Evolutionary conservation across 1,140 invertebrate genomes (phyloP).

Genomic region (Holotrichia oblita): DNA sequence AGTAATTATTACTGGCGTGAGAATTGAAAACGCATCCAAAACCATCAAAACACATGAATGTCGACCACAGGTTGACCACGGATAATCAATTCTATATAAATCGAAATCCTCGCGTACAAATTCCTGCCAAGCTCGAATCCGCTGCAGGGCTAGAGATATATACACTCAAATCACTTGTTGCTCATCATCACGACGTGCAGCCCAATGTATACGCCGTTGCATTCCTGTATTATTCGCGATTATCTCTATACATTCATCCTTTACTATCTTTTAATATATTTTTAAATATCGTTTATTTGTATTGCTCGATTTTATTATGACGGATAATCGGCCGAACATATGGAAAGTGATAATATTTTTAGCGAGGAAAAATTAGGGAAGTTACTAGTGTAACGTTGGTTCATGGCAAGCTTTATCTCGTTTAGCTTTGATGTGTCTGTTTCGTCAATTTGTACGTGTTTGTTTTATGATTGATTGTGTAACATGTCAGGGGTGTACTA

Average conservation of each 20-base stretch:
- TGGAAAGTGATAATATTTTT: background rate
- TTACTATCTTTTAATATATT: background rate
- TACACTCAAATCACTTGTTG: slow-evolving; percentile 27
- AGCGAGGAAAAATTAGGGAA: background rate
- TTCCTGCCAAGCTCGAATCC: slow-evolving; percentile 17
- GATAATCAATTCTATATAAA: slow-evolving; percentile 33
- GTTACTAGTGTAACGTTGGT: too few species aligned
- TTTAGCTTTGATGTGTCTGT: background rate
- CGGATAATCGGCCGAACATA: background rate
- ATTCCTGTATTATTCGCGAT: background rate
- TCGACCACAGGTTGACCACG: slow-evolving; percentile 30
- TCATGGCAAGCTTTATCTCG: background rate
- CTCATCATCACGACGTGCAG: slow-evolving; percentile 14
- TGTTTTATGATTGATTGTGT: background rate
- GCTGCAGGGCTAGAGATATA: slow-evolving; percentile 21
- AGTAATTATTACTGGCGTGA: slow-evolving; percentile 22
- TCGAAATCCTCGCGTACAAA: slow-evolving; percentile 17
- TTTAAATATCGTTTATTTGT: slow-evolving; percentile 4
- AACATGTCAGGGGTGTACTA: background rate
- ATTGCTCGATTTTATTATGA: background rate
- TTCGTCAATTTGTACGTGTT: background rate
- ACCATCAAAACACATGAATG: slow-evolving; percentile 36
- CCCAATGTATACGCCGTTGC: background rate
- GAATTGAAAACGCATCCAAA: slow-evolving; percentile 26
- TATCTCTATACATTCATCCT: background rate